These are phyloP conservation scores for Eulemur macaco DNA, from an alignment of 2,113 vertebrate species.

Conservation along the genomic window DNA sequence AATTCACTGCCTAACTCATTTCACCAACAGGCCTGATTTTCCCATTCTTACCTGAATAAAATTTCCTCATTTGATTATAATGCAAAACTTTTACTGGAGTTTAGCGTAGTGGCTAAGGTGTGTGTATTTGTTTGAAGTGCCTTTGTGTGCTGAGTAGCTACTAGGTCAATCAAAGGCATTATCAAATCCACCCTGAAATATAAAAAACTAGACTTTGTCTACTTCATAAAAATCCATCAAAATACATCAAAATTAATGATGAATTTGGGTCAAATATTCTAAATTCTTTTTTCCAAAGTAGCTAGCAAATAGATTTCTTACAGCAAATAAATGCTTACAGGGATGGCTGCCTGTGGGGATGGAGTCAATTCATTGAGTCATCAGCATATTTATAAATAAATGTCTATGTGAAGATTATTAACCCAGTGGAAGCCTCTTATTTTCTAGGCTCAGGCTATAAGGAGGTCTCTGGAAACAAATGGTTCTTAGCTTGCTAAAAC, in stretches of 20 bases:
- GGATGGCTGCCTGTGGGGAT: background rate
- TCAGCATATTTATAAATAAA: background rate
- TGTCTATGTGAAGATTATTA: background rate
- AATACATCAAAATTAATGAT: background rate
- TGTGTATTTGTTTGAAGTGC: background rate
- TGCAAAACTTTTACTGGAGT: background rate
- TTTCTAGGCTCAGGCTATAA: background rate
- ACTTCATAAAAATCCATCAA: slow-evolving; percentile 22
- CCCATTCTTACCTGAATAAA: slow-evolving; percentile 17
- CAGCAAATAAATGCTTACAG: background rate
- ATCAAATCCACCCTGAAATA: slow-evolving; percentile 21
- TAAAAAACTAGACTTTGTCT: background rate
- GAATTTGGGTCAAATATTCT: background rate
- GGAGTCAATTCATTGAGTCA: background rate
- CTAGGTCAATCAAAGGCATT: background rate
- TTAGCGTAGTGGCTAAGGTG: background rate
- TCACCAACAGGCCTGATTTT: slow-evolving; percentile 7
- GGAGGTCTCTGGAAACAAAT: background rate
- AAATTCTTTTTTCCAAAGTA: slow-evolving; percentile 7
- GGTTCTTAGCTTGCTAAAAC: background rate
- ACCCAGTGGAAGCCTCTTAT: background rate
- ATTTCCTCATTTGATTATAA: background rate
- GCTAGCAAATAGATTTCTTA: background rate
- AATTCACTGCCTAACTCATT: background rate
- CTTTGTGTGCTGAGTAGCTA: background rate